phyloP scores from a whole-genome alignment of 1,140 invertebrate species.

The Cotesia chilonis region DNA sequence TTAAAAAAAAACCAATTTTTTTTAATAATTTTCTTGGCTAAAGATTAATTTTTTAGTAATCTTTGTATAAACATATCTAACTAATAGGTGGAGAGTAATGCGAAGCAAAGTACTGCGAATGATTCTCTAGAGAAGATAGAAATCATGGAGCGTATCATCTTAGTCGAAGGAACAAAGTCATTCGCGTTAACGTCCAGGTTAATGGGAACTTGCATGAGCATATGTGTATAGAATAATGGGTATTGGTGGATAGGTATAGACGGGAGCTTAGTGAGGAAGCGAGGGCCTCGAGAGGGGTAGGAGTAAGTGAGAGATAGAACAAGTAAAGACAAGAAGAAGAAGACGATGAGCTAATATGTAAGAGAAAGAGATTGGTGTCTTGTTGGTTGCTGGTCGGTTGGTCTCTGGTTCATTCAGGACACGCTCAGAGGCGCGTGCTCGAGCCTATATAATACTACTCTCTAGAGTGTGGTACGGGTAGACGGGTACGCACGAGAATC shows the following conservation, averaged over 20 bases:
- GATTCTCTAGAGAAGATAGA: slow-evolving; percentile 29
- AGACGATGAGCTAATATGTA: slow-evolving; percentile 24
- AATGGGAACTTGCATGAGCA: slow-evolving; percentile 1
- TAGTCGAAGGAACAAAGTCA: slow-evolving; percentile 32
- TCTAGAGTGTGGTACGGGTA: too few species aligned
- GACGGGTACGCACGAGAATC: slow-evolving; percentile 46
- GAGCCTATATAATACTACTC: slow-evolving; percentile 31
- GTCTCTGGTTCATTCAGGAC: slow-evolving; percentile 48
- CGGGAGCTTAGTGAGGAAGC: background rate
- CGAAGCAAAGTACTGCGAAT: slow-evolving; percentile 8
- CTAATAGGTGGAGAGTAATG: background rate
- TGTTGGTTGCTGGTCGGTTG: slow-evolving; percentile 23
- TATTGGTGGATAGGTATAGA: background rate
- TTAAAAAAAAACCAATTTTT: too few species aligned
- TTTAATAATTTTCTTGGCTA: too few species aligned
- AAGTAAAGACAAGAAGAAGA: slow-evolving; percentile 13
- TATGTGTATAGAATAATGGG: background rate
- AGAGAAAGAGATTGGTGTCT: slow-evolving; percentile 25
- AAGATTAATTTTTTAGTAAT: too few species aligned
- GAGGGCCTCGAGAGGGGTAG: background rate
- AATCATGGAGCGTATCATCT: slow-evolving; percentile 36
- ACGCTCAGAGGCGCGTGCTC: slow-evolving; percentile 43
- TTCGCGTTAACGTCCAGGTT: slow-evolving; percentile 35
- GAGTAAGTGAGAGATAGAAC: slow-evolving; percentile 9
- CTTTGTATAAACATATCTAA: too few species aligned